Percentiles rank a stretch among this genome's conserved stretches.
These are phyloP conservation scores for Lycophotia porphyrea DNA, from an alignment of 2,888 invertebrate genomes.

Conservation along the genomic window DNA sequence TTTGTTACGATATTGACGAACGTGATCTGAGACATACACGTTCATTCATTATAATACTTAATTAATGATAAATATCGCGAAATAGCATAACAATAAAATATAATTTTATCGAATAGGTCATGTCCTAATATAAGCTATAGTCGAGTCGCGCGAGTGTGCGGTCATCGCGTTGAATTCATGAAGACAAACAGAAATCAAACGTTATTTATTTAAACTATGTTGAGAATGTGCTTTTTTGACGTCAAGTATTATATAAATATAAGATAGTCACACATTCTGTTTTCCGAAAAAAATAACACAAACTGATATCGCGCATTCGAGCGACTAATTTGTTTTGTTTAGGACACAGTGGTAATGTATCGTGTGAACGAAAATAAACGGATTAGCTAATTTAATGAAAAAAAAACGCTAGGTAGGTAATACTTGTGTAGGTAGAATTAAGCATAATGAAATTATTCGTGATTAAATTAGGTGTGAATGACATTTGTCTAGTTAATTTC, in stretches of 20 bases:
- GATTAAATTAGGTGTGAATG: conserved; percentile 39
- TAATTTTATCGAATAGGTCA: conserved; percentile 1
- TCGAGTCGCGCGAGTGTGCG: neutral
- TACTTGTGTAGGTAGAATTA: conserved; percentile 22
- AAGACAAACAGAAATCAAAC: neutral
- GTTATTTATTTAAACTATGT: neutral
- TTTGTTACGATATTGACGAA: conserved; percentile 8
- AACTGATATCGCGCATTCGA: neutral
- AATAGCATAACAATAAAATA: conserved; percentile 13
- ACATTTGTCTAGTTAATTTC: conserved; percentile 20
- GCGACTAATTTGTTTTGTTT: neutral
- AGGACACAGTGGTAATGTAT: neutral
- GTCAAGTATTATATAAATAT: neutral
- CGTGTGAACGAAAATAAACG: conserved; percentile 9
- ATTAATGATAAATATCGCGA: conserved; percentile 9
- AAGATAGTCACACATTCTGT: neutral
- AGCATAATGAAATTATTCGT: conserved; percentile 20
- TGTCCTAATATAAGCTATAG: neutral
- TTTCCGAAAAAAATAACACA: neutral
- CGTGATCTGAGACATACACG: conserved; percentile 27
- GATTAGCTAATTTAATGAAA: conserved; percentile 22
- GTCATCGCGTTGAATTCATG: neutral
- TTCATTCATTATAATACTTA: neutral
- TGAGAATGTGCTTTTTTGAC: neutral
- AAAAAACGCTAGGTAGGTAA: neutral